Evolutionary conservation across 2,888 invertebrate genomes (phyloP), one percentile per base, ranked within the genome.

Genomic region (Mactromeris polynyma): DNA sequence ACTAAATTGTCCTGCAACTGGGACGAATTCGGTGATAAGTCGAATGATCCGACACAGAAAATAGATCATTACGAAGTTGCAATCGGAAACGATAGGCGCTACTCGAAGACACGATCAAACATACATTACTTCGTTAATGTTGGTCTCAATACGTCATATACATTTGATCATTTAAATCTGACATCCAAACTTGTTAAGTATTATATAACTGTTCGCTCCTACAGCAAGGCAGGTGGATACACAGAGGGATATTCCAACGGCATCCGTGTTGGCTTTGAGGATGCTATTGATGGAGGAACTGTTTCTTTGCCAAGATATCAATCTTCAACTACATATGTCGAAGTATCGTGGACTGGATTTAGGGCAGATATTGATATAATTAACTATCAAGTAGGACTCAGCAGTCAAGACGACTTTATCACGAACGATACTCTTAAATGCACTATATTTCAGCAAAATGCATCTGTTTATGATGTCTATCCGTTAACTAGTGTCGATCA

Each of bases 241-340:
- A 92, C 91, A 11, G 94, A 95, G 89, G 93, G 90, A 19, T 93
- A 91, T 69, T 94, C 95, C 0, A 94, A 95, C 83, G 95, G 95
- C 9, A 91, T 95, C 33, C 87, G 87, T 46, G 94, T 94, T 9
- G 95, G 95, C 3, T 94, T 86, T 81, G 73, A 85, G 17, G 92
- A 91, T 38, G 91, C 81, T 11, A 90, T 94, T 26, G 86, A 85
- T 7, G 87, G 91, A 9, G 94, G 94, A 9, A 69, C 38, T 4
- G 78, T 94, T 19, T 89, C 88, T 40, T 31, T 87, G 33, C 80
- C 36, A 9, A 58, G 38, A 17, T 90, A 84, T 31, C 93, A 94
- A 73, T 90, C 90, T 0, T 80, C 88, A 14, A 90, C 89, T 7
- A 82, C 90, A 19, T 81, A 69, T 11, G 77, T 94, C 2, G 81